Percentiles rank a stretch among this genome's conserved stretches.
phyloP scores from a whole-genome alignment of 2,888 invertebrate genomes.

The Trichogramma dendrolimi region DNA sequence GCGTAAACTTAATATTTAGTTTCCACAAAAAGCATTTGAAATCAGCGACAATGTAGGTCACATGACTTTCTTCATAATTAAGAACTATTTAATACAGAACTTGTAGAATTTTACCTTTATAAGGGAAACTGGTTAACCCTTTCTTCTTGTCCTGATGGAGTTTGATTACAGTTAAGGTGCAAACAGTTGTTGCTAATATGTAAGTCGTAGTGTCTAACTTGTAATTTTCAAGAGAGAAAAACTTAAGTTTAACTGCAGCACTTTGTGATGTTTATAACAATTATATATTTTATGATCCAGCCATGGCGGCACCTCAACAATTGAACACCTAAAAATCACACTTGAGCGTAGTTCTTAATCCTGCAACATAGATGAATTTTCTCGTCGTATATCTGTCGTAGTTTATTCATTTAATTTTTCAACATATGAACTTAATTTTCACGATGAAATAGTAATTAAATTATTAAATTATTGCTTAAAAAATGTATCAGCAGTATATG shows the following conservation, averaged over 20 bases:
- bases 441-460: no score
- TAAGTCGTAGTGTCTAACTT: no score
- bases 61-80: conserved; percentile 41
- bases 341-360: conserved; percentile 39
- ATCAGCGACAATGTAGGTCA: conserved; percentile 30
- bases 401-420: no score
- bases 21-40: conserved; percentile 10
- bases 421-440: no score
- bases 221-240: conserved; percentile 17
- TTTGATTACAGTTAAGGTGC: not conserved
- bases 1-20: not conserved
- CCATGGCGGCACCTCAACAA: conserved; percentile 34
- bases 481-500: no score
- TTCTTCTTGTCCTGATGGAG: conserved; percentile 35
- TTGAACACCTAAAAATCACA: conserved; percentile 41
- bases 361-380: conserved; percentile 48
- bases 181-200: no score
- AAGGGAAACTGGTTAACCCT: conserved; percentile 44
- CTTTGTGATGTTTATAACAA: conserved; percentile 25
- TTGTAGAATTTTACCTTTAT: conserved; percentile 42
- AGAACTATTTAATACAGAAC: conserved; percentile 47
- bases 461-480: no score
- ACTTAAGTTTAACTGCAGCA: conserved; percentile 27
- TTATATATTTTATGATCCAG: conserved; percentile 31
- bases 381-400: conserved; percentile 11